A percentile compares a stretch with the other conserved stretches of the same genome.
Conservation (phyloP, 2,113 vertebrate genomes). For the Acrocephalus kingi region DNA sequence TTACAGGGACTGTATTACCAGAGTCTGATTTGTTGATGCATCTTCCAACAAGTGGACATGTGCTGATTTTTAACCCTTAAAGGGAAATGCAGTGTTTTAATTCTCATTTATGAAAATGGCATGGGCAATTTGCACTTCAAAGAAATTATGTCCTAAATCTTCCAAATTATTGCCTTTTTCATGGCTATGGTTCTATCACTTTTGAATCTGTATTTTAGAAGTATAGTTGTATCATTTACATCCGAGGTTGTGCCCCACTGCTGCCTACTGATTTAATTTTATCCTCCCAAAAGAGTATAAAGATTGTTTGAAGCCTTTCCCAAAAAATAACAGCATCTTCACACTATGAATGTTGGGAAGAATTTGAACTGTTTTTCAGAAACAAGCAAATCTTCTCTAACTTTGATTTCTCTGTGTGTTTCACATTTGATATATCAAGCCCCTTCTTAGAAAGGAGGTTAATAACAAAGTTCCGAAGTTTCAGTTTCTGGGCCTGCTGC, state of each 20-base stretch:
- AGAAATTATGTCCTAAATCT: neutral
- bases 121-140: neutral
- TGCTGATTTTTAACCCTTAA: constrained; percentile 1
- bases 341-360: neutral
- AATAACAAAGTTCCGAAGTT: neutral
- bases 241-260: neutral
- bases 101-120: neutral
- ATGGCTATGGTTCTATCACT: neutral
- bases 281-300: neutral
- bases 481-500: neutral
- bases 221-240: neutral
- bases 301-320: neutral
- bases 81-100: neutral
- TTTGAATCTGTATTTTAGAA: neutral
- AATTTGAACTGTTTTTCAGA: neutral
- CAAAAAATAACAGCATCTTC: neutral
- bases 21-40: neutral
- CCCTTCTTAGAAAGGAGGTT: neutral
- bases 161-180: neutral
- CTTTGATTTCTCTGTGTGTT: neutral
- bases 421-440: neutral
- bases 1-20: neutral
- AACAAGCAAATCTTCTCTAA: neutral
- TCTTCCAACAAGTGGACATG: neutral
- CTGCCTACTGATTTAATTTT: neutral